phyloP scores from a whole-genome alignment of 2,113 vertebrate genomes.

The Ardeotis arabs region DNA sequence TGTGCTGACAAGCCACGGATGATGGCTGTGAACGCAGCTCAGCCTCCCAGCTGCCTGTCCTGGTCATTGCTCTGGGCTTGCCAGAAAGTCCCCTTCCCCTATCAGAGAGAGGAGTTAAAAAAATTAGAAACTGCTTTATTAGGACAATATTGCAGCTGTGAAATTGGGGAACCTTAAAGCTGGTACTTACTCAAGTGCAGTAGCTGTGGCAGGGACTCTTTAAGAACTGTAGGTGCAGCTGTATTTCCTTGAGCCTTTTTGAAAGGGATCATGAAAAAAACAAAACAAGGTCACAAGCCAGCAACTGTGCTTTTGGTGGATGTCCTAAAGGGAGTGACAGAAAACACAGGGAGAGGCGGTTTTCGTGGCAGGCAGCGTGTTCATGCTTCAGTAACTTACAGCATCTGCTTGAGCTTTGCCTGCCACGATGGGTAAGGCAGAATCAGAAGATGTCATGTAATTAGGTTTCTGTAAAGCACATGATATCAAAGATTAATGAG shows the following conservation, averaged over 20 bases:
- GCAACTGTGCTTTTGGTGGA: background rate
- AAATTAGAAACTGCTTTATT: background rate
- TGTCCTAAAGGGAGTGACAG: conserved; percentile 48
- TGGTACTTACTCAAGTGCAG: background rate
- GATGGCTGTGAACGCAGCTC: background rate
- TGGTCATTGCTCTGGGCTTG: background rate
- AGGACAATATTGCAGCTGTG: background rate
- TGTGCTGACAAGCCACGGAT: background rate
- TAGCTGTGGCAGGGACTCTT: background rate
- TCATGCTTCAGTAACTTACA: conserved; percentile 33
- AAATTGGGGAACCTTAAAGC: background rate
- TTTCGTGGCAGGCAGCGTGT: background rate
- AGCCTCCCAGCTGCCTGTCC: background rate
- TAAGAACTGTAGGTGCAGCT: background rate
- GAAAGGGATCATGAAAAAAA: background rate
- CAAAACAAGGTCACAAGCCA: background rate
- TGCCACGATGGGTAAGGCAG: conserved; percentile 17
- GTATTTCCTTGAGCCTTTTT: background rate
- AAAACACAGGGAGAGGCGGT: background rate
- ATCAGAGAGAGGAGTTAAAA: background rate
- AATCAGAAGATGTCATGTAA: conserved; percentile 29
- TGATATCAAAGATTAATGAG: conserved; percentile 41
- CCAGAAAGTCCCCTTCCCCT: background rate
- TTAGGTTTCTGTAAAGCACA: background rate
- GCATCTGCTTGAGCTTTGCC: conserved; percentile 44